A percentile compares a stretch with the other conserved stretches of the same genome.
Evolutionary conservation across 1,140 invertebrate genomes (phyloP).

Genomic region (Drosophila pectinifera): DNA sequence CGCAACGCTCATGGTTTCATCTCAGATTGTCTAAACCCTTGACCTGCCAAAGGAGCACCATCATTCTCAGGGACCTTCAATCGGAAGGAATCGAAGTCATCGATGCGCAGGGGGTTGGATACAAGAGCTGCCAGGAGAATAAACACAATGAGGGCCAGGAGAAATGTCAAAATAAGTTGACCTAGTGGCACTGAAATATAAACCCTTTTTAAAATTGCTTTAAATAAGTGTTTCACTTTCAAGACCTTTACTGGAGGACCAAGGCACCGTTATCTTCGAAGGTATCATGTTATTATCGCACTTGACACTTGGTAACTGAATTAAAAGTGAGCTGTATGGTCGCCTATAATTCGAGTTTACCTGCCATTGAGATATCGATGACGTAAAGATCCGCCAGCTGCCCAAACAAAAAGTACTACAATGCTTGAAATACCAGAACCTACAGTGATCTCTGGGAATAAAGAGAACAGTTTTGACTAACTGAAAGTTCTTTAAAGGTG

Average conservation of each 20-base stretch:
- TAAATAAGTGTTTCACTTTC: no score
- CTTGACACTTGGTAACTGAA: slow-evolving; percentile 26
- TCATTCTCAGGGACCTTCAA: not conserved
- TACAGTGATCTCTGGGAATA: slow-evolving; percentile 26
- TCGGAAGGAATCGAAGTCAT: slow-evolving; percentile 42
- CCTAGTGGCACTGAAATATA: slow-evolving; percentile 15
- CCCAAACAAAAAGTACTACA: slow-evolving; percentile 26
- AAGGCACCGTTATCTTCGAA: not conserved
- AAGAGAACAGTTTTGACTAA: no score
- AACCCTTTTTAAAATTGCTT: no score
- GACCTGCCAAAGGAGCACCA: slow-evolving; percentile 21
- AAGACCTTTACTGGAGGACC: slow-evolving; percentile 8
- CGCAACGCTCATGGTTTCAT: slow-evolving; percentile 10
- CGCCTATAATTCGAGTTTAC: not conserved
- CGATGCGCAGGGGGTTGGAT: slow-evolving; percentile 32
- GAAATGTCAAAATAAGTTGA: slow-evolving; percentile 15
- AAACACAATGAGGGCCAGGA: slow-evolving; percentile 24
- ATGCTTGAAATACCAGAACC: not conserved
- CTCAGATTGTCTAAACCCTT: slow-evolving; percentile 16
- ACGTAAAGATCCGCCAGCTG: slow-evolving; percentile 17
- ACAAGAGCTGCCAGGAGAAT: slow-evolving; percentile 24
- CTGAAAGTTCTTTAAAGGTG: not conserved
- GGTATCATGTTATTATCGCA: slow-evolving; percentile 23
- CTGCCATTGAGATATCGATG: slow-evolving; percentile 3
- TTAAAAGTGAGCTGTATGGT: slow-evolving; percentile 15